phyloP scores from a whole-genome alignment of 2,113 vertebrate species.

The Gymnogyps californianus region DNA sequence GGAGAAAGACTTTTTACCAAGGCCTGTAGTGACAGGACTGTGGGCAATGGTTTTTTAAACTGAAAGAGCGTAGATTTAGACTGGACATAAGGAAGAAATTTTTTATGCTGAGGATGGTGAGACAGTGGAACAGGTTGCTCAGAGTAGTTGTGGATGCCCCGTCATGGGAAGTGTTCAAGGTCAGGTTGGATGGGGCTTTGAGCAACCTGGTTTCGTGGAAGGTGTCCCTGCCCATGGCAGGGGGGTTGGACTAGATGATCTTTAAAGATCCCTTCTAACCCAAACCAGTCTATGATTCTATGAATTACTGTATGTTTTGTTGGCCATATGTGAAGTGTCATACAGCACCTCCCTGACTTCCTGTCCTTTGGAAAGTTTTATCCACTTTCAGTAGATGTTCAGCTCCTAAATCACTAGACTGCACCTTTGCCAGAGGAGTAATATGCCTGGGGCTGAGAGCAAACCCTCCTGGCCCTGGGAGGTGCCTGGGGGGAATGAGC shows the following conservation, averaged over 20 bases:
- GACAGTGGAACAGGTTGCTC: too few relatives aligned
- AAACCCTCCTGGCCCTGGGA: not conserved
- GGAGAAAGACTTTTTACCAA: not conserved
- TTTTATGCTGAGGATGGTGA: not conserved
- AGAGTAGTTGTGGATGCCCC: not conserved
- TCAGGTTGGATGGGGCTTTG: not conserved
- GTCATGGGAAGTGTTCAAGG: not conserved
- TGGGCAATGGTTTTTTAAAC: not conserved
- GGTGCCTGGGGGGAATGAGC: rapidly evolving
- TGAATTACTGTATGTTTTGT: not conserved
- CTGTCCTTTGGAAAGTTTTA: not conserved
- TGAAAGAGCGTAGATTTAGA: not conserved
- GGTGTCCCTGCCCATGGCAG: not conserved
- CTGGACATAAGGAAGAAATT: not conserved
- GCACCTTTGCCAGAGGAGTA: not conserved
- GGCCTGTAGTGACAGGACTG: not conserved
- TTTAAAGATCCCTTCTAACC: not conserved
- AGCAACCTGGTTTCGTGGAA: not conserved
- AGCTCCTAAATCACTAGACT: not conserved
- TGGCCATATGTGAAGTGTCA: not conserved
- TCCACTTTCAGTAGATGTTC: not conserved
- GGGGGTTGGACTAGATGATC: not conserved
- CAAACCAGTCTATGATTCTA: not conserved
- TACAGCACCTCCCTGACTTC: not conserved
- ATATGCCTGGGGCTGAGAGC: not conserved